These are phyloP conservation scores for Plebejus melissa DNA, from an alignment of 2,888 invertebrate genomes.

Conservation along the genomic window DNA sequence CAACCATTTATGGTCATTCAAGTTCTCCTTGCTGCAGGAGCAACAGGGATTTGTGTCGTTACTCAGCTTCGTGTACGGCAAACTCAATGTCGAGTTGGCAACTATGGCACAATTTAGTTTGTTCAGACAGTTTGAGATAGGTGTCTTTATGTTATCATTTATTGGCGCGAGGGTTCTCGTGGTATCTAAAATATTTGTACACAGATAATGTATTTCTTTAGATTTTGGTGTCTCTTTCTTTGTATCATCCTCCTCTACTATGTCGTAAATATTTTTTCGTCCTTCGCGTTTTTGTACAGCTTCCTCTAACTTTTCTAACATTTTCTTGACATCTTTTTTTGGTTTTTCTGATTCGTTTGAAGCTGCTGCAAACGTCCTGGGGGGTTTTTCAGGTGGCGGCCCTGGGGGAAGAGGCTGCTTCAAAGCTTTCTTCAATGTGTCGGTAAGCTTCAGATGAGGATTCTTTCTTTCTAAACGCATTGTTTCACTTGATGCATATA, in stretches of 20 bases:
- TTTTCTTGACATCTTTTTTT: constrained; percentile 79
- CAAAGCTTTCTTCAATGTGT: constrained; percentile 82
- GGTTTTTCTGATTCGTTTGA: constrained; percentile 45
- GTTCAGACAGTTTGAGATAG: constrained; percentile 62
- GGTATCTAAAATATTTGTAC: constrained; percentile 71
- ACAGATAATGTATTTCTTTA: constrained; percentile 73
- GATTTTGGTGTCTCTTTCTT: constrained; percentile 44
- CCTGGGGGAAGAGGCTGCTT: constrained; percentile 83
- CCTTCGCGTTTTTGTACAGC: constrained; percentile 73
- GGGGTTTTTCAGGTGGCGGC: constrained; percentile 88
- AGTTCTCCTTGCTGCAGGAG: constrained; percentile 50
- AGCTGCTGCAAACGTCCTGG: constrained; percentile 77
- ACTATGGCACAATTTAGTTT: constrained; percentile 65
- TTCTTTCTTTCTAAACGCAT: constrained; percentile 66
- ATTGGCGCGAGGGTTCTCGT: constrained; percentile 50
- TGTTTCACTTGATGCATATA: constrained; percentile 65
- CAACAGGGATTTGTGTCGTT: constrained; percentile 46
- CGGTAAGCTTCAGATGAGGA: constrained; percentile 69
- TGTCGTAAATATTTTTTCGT: constrained; percentile 47
- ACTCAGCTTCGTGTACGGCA: constrained; percentile 63
- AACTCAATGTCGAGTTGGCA: constrained; percentile 57
- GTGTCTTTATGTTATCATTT: constrained; percentile 50
- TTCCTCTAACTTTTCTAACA: constrained; percentile 82
- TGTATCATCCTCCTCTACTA: constrained; percentile 49
- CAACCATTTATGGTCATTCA: constrained; percentile 36